Conservation (phyloP, 1,140 invertebrate genomes). For the Andricus grossulariae region DNA sequence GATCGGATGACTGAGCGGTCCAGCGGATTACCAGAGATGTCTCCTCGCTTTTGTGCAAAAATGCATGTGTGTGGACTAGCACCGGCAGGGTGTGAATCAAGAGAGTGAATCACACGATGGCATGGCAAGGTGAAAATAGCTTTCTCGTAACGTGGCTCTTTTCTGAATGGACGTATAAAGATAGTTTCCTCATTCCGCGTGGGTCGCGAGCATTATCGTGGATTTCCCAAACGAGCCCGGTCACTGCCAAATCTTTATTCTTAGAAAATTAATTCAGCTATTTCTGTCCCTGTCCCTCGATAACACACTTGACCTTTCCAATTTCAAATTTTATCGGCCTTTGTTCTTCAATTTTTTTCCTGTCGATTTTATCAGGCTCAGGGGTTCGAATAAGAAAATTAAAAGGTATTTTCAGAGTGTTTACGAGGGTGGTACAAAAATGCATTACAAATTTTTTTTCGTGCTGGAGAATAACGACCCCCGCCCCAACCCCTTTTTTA, state of each 20-base stretch:
- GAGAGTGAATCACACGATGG: conserved; percentile 10
- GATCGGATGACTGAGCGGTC: too few species aligned
- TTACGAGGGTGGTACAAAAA: too few species aligned
- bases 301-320: background rate
- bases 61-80: background rate
- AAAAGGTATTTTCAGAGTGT: too few species aligned
- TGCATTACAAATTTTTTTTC: too few species aligned
- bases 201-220: conserved; percentile 6
- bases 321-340: too few species aligned
- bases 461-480: too few species aligned
- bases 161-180: conserved; percentile 19
- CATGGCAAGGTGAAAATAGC: background rate
- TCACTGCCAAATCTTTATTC: conserved; percentile 27
- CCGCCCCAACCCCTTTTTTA: too few species aligned
- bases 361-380: too few species aligned
- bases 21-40: too few species aligned
- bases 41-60: background rate
- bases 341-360: too few species aligned
- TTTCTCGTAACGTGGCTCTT: conserved; percentile 23
- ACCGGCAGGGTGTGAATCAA: background rate
- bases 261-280: background rate
- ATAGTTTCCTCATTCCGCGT: conserved; percentile 27
- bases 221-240: background rate
- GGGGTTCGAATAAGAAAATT: too few species aligned
- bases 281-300: background rate